Evolutionary conservation across 2,113 vertebrate species (phyloP), one percentile per base, ranked within the genome.

Genomic region (Nycticorax nycticorax): DNA sequence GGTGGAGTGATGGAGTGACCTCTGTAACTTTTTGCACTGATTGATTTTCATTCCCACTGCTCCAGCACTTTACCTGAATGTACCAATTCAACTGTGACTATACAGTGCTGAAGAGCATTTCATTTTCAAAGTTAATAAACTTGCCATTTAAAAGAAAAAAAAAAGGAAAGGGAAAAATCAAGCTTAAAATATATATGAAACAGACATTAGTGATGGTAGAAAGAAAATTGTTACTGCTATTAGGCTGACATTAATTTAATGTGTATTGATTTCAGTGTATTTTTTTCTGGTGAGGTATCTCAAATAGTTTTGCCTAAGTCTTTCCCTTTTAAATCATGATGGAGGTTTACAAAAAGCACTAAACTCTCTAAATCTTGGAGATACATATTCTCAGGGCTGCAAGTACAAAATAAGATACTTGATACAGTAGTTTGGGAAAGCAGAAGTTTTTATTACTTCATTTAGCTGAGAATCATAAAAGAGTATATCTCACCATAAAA

Each of bases 361-460:
- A 43, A 93, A 59, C 69, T 63, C 78, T 71, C 39, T 88, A 89
- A 95, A 93, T 96, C 88, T 77, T 80, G 32, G 37, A 73, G 48
- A 76, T 60, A 53, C 18, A 27, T 57, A 39, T 88, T 88, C 64
- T 85, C 43, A 53, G 60, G 57, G n/a, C 66, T 92, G 32, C 33
- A 75, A 72, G 76, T 68, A 63, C 45, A 78, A 77, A 57, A 57
- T 27, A 83, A 74, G 35, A n/a, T 64, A 79, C 62, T 87, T 81
- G 60, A 50, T 91, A 53, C 35, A 57, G 66, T 78, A 59, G 64
- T 76, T 72, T 72, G 32, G 55, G 63, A 88, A 91, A 96, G 64
- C 27, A 88, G 68, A 72, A 83, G 53, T 33, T 75, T 97, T 97
- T 97, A 93, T 93, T 82, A 60, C 62, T 91, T 93, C 41, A 67